phyloP scores from a whole-genome alignment of 2,888 invertebrate genomes.

The Phortica magna region DNA sequence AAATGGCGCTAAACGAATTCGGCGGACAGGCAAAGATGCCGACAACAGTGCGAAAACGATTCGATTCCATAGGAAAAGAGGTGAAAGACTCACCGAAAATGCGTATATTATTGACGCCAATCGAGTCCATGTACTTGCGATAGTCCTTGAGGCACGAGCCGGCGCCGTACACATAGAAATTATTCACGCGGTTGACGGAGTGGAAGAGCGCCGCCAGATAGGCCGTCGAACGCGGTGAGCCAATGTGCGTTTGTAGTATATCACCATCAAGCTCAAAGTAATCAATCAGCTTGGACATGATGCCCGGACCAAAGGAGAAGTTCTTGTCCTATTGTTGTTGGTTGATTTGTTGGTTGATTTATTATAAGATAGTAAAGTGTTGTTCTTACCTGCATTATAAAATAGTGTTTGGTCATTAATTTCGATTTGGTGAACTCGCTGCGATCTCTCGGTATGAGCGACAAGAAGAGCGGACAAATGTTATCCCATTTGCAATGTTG shows the following conservation, averaged over 20 bases:
- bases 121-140: constrained; percentile 83
- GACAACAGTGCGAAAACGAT: constrained; percentile 81
- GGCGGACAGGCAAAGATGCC: constrained; percentile 87
- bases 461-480: constrained; percentile 80
- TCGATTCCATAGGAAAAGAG: constrained; percentile 79
- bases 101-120: constrained; percentile 83
- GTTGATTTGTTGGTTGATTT: neutral
- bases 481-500: constrained; percentile 77
- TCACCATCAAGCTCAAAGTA: constrained; percentile 83
- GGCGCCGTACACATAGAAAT: constrained; percentile 82
- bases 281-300: constrained; percentile 84
- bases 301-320: constrained; percentile 88
- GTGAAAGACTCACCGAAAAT: constrained; percentile 79
- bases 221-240: constrained; percentile 88
- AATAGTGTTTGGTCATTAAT: constrained; percentile 80
- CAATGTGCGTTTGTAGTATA: constrained; percentile 88
- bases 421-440: constrained; percentile 80
- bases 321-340: constrained; percentile 83
- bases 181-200: constrained; percentile 81
- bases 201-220: constrained; percentile 85
- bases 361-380: neutral
- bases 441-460: constrained; percentile 80
- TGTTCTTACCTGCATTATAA: constrained; percentile 80
- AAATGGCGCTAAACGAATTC: constrained; percentile 88
- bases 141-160: constrained; percentile 81